Percentiles rank a stretch among this genome's conserved stretches.
phyloP scores from a whole-genome alignment of 1,140 invertebrate species.

The Venustaconcha ellipsiformis region DNA sequence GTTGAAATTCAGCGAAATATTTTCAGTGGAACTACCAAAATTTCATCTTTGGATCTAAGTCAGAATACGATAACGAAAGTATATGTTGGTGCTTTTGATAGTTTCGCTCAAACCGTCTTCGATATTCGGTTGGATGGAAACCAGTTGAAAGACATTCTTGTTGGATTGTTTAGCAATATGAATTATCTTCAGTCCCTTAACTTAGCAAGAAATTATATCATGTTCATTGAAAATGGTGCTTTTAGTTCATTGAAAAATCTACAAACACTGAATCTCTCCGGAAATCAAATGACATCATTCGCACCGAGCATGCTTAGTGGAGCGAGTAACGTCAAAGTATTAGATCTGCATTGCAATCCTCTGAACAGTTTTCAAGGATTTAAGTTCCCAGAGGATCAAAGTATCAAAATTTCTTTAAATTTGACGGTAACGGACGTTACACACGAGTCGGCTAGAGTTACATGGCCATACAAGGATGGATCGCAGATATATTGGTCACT shows the following conservation, averaged over 20 bases:
- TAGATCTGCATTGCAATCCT: slow-evolving; percentile 30
- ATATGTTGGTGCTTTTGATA: slow-evolving; percentile 19
- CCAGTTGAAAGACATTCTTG: slow-evolving; percentile 13
- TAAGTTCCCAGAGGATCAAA: not conserved
- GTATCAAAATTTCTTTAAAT: slow-evolving; percentile 22
- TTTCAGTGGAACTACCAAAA: slow-evolving; percentile 16
- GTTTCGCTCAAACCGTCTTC: slow-evolving; percentile 25
- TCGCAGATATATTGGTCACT: slow-evolving; percentile 39
- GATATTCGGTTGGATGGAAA: slow-evolving; percentile 17
- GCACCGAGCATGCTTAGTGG: slow-evolving; percentile 14
- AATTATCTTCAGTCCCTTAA: slow-evolving; percentile 22
- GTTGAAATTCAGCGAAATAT: slow-evolving; percentile 9
- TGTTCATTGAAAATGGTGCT: slow-evolving; percentile 23
- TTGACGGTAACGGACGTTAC: slow-evolving; percentile 20
- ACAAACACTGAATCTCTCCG: slow-evolving; percentile 31
- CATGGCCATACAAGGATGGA: slow-evolving; percentile 32
- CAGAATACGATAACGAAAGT: slow-evolving; percentile 16
- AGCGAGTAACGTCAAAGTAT: slow-evolving; percentile 10
- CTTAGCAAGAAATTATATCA: slow-evolving; percentile 27
- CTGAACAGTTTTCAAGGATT: slow-evolving; percentile 15
- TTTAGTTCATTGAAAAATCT: slow-evolving; percentile 29
- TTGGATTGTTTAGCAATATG: slow-evolving; percentile 28
- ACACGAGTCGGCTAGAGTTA: slow-evolving; percentile 5
- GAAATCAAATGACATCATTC: slow-evolving; percentile 21
- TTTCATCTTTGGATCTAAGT: slow-evolving; percentile 18